Percentiles rank a stretch among this genome's conserved stretches.
These are phyloP conservation scores for Eilema sororculum DNA, from an alignment of 2,888 invertebrate genomes.

Conservation along the genomic window DNA sequence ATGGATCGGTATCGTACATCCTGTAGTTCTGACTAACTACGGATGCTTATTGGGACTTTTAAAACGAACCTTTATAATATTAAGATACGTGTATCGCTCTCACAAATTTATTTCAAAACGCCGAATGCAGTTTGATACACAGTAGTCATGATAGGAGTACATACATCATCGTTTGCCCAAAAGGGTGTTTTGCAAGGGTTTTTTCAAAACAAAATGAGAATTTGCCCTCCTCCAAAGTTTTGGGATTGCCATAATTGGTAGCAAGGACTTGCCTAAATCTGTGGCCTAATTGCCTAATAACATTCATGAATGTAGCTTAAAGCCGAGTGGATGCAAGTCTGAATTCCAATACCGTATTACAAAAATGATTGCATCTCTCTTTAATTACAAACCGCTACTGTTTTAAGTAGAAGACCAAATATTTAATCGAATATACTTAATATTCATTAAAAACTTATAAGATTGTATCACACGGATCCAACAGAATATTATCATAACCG, in stretches of 20 bases:
- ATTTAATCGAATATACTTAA: constrained; percentile 19
- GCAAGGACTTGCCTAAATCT: neutral
- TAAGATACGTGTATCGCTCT: no score
- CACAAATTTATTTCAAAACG: no score
- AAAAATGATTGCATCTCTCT: constrained; percentile 12
- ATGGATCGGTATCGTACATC: no score
- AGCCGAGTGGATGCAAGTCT: neutral
- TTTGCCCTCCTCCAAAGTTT: neutral
- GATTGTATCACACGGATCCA: constrained; percentile 26
- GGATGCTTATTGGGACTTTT: no score
- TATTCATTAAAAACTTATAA: constrained; percentile 22
- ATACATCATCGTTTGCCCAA: no score
- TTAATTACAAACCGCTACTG: constrained; percentile 18
- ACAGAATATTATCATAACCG: constrained; percentile 43
- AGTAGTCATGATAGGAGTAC: no score
- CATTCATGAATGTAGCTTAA: neutral
- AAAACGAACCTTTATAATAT: neutral
- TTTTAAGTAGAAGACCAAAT: constrained; percentile 20
- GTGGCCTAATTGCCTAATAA: no score
- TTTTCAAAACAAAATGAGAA: neutral
- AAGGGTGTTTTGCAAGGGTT: neutral
- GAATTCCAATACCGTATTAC: constrained; percentile 1
- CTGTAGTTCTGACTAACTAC: no score
- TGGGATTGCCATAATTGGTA: no score
- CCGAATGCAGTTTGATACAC: no score